phyloP scores from a whole-genome alignment of 1,140 invertebrate species.

The Meteorus sp. region DNA sequence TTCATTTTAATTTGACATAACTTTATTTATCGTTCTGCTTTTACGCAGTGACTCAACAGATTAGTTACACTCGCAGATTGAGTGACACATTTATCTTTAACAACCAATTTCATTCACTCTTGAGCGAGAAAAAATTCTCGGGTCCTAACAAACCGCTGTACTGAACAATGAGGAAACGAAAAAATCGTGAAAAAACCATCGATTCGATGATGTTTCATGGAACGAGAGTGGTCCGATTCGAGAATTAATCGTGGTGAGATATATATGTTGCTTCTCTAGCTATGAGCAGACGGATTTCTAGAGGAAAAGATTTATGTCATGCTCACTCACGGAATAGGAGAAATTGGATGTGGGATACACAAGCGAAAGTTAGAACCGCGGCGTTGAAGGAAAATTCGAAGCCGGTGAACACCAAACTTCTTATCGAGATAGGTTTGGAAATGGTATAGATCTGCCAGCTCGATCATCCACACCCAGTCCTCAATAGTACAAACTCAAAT shows the following conservation, averaged over 20 bases:
- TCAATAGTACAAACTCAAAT: conserved; percentile 1
- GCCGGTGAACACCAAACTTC: conserved; percentile 25
- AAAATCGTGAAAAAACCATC: background rate
- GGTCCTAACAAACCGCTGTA: no score
- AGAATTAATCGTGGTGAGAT: conserved; percentile 33
- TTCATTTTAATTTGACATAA: no score
- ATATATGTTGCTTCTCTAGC: conserved; percentile 20
- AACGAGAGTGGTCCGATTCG: conserved; percentile 23
- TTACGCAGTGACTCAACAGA: no score
- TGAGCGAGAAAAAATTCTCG: no score
- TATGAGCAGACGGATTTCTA: conserved; percentile 25
- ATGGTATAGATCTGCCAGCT: conserved; percentile 21
- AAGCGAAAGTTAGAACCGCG: conserved; percentile 17
- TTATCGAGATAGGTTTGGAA: conserved; percentile 26
- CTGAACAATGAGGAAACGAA: no score
- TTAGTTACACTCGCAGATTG: no score
- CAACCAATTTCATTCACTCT: no score
- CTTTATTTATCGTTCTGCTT: no score
- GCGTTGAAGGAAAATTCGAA: conserved; percentile 1
- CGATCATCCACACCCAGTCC: conserved; percentile 2
- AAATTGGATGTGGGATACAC: no score
- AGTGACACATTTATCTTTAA: no score
- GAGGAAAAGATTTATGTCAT: conserved; percentile 30
- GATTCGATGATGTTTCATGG: background rate
- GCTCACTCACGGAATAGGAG: conserved; percentile 1